Evolutionary conservation across 2,888 invertebrate genomes (phyloP), one percentile per base, ranked within the genome.

Genomic region (Crematogaster levior): DNA sequence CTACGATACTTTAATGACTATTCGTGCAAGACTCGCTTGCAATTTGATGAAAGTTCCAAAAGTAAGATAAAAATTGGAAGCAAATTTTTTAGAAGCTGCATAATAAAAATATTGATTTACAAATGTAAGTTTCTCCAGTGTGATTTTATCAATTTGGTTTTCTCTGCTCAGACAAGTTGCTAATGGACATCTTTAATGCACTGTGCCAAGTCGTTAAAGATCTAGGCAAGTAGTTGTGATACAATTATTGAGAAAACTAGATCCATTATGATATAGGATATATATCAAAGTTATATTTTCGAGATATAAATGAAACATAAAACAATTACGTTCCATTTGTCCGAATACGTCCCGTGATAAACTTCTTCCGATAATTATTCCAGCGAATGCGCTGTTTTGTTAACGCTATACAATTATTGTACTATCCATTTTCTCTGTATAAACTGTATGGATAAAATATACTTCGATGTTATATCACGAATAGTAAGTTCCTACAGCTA

Each of bases 401-500:
- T 88, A 88, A 85, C 68, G 82, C 73, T 85, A 87, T 65, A 85
- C 89, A 85, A 85, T 85, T 84, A 88, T 89, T 89, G 82, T 89
- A 86, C 84, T 82, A 86, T 81, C 75, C 80, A 84, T 82, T 90
- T 91, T 89, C 91, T 91, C 91, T 92, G 91, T 91, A 91, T 87
- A 90, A 89, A 88, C 81, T 88, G 79, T 85, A 85, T 84, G 82
- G 84, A 90, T 86, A 90, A 91, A 88, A 90, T 90, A 90, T 86
- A 89, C 89, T 86, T 90, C 82, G 89, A 88, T 90, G 89, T 89
- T 86, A 86, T 86, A 86, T 87, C 86, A 88, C 75, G 81, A 86
- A 83, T 58, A 68, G 75, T 18, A 60, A 68, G 18, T 81, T 66
- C 53, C 56, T 66, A 40, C 21, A 43, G 40, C 21, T 30, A 27